These are phyloP conservation scores for Pseudochirops cupreus DNA, from an alignment of 2,797 vertebrate genomes.

Conservation along the genomic window DNA sequence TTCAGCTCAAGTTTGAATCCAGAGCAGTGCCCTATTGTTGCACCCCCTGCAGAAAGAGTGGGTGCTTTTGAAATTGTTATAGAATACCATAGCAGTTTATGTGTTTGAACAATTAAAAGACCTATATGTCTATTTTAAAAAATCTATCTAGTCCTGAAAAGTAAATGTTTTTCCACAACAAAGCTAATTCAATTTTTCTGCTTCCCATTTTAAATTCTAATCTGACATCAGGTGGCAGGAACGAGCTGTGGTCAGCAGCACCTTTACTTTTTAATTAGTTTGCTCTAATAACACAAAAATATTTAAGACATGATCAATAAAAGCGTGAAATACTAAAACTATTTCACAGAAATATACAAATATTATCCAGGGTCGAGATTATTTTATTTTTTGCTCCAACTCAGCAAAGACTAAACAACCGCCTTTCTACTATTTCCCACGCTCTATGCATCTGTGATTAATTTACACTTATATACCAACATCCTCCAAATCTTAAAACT, in stretches of 20 bases:
- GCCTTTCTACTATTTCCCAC: background rate
- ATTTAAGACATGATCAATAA: background rate
- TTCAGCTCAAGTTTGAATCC: background rate
- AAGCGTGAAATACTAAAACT: background rate
- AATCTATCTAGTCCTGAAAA: background rate
- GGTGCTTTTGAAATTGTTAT: background rate
- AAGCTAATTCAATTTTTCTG: background rate
- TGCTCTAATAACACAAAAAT: constrained; percentile 16
- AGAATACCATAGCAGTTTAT: background rate
- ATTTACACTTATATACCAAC: background rate
- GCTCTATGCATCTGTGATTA: background rate
- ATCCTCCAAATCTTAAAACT: background rate
- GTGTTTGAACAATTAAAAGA: constrained; percentile 9
- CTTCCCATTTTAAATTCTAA: constrained; percentile 35
- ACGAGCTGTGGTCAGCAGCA: background rate
- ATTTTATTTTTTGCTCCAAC: background rate
- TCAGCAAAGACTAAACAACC: background rate
- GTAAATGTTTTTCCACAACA: background rate
- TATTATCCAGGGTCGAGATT: background rate
- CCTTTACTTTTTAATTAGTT: constrained; percentile 17
- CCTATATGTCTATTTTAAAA: background rate
- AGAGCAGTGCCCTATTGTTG: background rate
- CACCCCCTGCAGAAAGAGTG: background rate
- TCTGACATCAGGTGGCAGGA: background rate
- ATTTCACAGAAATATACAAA: background rate